Evolutionary conservation across 2,797 vertebrate genomes (phyloP), one percentile per base, ranked within the genome.

Genomic region (Picus viridis): DNA sequence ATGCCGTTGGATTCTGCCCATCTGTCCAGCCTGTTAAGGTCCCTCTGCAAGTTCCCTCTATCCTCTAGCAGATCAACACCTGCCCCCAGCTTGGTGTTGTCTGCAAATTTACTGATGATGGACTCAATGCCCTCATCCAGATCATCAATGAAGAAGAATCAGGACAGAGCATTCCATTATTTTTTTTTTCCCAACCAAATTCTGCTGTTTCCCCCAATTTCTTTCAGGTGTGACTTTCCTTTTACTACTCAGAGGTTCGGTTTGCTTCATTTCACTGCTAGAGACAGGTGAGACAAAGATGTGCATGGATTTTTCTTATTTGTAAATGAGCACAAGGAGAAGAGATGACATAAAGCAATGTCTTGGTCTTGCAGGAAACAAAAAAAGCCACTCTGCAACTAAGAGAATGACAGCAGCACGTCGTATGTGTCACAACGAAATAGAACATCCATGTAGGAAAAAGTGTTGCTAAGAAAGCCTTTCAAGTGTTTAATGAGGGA

Each of bases 401-500:
- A 76, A 74, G 57, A 63, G 57, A 83, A 78, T 67, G 93, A 54
- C 56, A 78, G 57, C 70, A 90, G 16, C 57, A 43, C 13, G 13
- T 71, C 87, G 73, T 68, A 61, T 30, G 49, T 91, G 92, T 95
- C 95, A 94, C 77, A 92, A 89, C 74, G 77, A 96, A 93, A 77
- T 76, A 88, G 89, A 68, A 87, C 71, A 51, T 86, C 64, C 6
- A 0, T 58, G 76, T 67, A 83, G 71, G 30, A 94, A 94, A 86
- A 93, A 83, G 57, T 51, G 74, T 54, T 63, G 41, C 74, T 86
- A 78, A 73, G 79, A 90, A 96, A 85, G 29, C 70, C 73, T 93
- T 92, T 94, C 88, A 94, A 85, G 73, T 93, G 82, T 81, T 94
- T 96, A 96, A 95, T 83, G 87, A 95, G 64, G 71, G 77, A 95